These are phyloP conservation scores for Archips xylosteana DNA, from an alignment of 2,888 invertebrate genomes.

Conservation along the genomic window DNA sequence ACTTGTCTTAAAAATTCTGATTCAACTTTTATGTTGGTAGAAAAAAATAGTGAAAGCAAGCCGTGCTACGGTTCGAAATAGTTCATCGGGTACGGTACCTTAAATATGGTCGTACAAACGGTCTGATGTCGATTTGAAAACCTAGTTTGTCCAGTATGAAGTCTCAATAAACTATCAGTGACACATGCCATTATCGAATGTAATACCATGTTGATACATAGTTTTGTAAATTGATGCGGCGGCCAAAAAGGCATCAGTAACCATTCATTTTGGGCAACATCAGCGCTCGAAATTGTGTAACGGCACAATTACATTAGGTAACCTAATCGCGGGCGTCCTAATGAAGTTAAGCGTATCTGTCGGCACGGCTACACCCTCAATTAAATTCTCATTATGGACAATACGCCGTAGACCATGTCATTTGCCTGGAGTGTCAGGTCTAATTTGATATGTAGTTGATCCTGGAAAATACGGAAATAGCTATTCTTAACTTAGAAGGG, in stretches of 20 bases:
- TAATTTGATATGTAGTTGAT: constrained; percentile 3
- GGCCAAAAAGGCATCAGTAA: constrained; percentile 40
- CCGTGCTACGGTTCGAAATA: too few relatives aligned
- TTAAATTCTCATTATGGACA: constrained; percentile 81
- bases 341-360: constrained; percentile 76
- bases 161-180: too few relatives aligned
- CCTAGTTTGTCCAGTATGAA: too few relatives aligned
- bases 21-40: too few relatives aligned
- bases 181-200: too few relatives aligned
- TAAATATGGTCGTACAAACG: too few relatives aligned
- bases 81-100: too few relatives aligned
- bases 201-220: background rate
- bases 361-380: constrained; percentile 71
- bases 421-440: constrained; percentile 7
- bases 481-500: background rate
- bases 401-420: constrained; percentile 52
- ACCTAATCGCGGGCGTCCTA: constrained; percentile 72
- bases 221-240: constrained; percentile 15
- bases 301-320: constrained; percentile 78
- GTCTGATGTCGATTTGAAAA: too few relatives aligned
- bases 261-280: constrained; percentile 46
- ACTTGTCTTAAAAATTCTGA: too few relatives aligned
- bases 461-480: background rate
- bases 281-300: constrained; percentile 59
- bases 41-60: too few relatives aligned